Evolutionary conservation across 2,113 vertebrate species (phyloP).

Genomic region (Pachypanchax playfairii): DNA sequence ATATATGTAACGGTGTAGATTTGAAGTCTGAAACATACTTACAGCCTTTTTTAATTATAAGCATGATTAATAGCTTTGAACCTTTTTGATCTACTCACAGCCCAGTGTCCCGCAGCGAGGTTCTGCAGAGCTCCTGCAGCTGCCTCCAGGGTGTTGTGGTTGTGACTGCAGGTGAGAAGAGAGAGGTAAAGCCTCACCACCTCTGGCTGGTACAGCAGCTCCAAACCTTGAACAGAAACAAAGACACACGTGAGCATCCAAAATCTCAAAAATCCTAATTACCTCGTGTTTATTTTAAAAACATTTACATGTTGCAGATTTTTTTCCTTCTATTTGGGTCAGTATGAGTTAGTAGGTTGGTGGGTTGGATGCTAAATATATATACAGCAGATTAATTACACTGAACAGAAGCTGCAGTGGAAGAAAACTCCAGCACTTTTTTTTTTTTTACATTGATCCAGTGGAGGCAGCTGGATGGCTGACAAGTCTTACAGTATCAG

Average conservation of each 20-base stretch:
- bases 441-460: constrained; percentile 27
- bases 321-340: background rate
- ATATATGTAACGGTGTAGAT: constrained; percentile 5
- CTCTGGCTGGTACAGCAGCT: constrained; percentile 95
- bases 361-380: constrained; percentile 7
- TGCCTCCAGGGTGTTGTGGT: constrained; percentile 96
- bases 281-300: background rate
- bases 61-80: constrained; percentile 10
- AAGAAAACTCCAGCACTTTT: constrained; percentile 11
- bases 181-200: constrained; percentile 96
- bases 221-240: constrained; percentile 82
- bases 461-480: constrained; percentile 32
- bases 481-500: constrained; percentile 42
- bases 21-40: background rate
- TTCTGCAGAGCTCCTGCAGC: constrained; percentile 95
- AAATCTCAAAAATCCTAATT: background rate
- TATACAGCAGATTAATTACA: constrained; percentile 8
- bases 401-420: constrained; percentile 17
- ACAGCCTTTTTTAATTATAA: background rate
- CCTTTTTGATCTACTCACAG: constrained; percentile 64
- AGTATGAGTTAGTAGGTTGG: background rate
- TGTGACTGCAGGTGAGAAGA: constrained; percentile 94
- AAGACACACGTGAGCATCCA: background rate
- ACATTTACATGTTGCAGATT: background rate
- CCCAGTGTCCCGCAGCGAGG: constrained; percentile 96